Percentiles rank a stretch among this genome's conserved stretches.
Conservation (phyloP, 2,113 vertebrate genomes). For the Syngnathus scovelli region DNA sequence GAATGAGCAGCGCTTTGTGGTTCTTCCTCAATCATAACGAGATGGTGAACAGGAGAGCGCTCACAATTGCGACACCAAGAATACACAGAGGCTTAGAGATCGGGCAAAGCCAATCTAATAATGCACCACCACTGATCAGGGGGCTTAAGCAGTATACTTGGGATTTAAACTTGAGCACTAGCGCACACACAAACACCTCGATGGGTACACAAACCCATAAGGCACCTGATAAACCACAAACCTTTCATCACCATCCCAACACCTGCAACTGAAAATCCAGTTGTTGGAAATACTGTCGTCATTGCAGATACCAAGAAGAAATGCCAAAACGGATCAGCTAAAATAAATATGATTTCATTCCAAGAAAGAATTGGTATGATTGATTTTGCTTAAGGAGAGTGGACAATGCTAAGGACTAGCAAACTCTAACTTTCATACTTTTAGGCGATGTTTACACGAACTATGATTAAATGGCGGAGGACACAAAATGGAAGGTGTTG, state of each 20-base stretch:
- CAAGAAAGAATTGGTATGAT: too few species aligned
- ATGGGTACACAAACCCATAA: conserved; percentile 23
- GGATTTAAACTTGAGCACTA: conserved; percentile 48
- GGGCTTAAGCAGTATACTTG: conserved; percentile 47
- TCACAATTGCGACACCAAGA: conserved; percentile 40
- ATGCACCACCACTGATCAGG: conserved; percentile 43
- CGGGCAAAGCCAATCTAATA: conserved; percentile 51
- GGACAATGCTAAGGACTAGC: too few species aligned
- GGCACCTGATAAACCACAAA: conserved; percentile 28
- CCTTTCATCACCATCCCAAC: conserved; percentile 25
- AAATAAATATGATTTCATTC: neutral
- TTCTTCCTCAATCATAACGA: conserved; percentile 52
- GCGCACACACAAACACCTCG: conserved; percentile 40
- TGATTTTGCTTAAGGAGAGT: too few species aligned
- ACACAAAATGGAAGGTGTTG: neutral
- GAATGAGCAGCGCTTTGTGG: conserved; percentile 54
- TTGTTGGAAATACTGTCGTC: neutral
- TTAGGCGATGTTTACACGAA: too few species aligned
- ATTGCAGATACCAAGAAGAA: neutral
- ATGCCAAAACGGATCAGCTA: neutral
- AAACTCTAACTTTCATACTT: too few species aligned
- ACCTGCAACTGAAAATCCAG: conserved; percentile 12
- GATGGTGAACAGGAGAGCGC: conserved; percentile 44
- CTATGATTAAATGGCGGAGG: too few species aligned
- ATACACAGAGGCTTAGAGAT: conserved; percentile 42